phyloP scores from a whole-genome alignment of 2,797 vertebrate species.

The Chromobotia macracanthus region DNA sequence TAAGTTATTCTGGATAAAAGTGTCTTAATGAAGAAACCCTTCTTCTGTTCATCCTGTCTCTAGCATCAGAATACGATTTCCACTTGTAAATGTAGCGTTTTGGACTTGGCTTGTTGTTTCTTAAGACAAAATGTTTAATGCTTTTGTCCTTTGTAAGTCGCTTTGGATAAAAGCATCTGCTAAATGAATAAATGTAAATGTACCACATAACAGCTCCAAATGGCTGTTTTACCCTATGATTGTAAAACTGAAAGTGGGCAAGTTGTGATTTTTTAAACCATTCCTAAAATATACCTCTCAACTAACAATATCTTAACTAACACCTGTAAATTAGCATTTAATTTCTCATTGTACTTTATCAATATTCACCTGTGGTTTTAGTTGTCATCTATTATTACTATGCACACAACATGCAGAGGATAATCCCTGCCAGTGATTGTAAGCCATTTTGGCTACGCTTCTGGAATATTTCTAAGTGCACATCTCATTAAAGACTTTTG shows the following conservation, averaged over 20 bases:
- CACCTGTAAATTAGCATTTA: not conserved
- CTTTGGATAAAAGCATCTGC: too few species aligned
- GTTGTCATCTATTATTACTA: conserved; percentile 5
- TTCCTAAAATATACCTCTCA: too few species aligned
- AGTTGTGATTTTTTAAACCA: not conserved
- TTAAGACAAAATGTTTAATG: too few species aligned
- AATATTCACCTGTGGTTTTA: not conserved
- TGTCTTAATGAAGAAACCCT: too few species aligned
- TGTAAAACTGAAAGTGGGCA: not conserved
- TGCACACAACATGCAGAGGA: too few species aligned
- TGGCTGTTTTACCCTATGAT: not conserved
- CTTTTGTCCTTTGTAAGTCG: too few species aligned
- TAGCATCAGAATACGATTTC: too few species aligned
- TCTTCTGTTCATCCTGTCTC: too few species aligned
- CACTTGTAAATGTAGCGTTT: too few species aligned
- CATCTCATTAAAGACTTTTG: conserved; percentile 78
- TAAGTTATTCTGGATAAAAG: too few species aligned
- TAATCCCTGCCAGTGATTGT: not conserved
- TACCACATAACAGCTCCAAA: not conserved
- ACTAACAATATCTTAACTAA: not conserved
- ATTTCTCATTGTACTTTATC: not conserved
- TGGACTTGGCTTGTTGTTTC: too few species aligned
- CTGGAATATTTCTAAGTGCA: conserved; percentile 59
- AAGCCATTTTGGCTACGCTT: conserved; percentile 8
- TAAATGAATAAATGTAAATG: too few species aligned